Conservation (phyloP, 2,113 vertebrate species). For the Mobula birostris region DNA sequence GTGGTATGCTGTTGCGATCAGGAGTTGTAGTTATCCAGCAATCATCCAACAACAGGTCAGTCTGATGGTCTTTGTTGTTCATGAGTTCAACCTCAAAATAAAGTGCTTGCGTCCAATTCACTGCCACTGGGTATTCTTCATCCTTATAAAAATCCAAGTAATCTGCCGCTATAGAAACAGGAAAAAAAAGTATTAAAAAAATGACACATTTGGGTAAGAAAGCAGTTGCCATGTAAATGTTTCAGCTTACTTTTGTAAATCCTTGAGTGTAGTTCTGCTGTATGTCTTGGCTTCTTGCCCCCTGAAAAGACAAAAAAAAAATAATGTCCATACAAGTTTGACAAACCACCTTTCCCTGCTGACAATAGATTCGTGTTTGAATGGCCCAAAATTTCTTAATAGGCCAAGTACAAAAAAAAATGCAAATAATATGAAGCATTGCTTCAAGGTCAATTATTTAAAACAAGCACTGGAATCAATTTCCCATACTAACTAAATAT, state of each 20-base stretch:
- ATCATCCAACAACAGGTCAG: neutral
- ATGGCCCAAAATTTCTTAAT: neutral
- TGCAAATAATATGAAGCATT: neutral
- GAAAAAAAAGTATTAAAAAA: conserved; percentile 26
- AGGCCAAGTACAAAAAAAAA: neutral
- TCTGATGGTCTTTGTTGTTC: conserved; percentile 44
- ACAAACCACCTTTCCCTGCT: neutral
- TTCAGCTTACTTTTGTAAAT: conserved; percentile 22
- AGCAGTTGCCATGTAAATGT: too few species aligned
- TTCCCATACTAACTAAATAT: too few species aligned
- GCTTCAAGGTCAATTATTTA: neutral
- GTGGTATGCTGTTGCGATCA: neutral
- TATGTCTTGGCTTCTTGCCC: conserved; percentile 37
- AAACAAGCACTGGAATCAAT: too few species aligned
- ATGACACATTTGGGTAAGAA: conserved; percentile 42
- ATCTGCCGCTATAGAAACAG: conserved; percentile 42
- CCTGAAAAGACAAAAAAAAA: neutral
- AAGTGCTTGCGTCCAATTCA: conserved; percentile 49
- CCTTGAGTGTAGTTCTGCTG: conserved; percentile 38
- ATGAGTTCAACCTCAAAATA: conserved; percentile 56
- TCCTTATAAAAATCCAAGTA: conserved; percentile 48
- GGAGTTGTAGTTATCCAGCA: conserved; percentile 3
- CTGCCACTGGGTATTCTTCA: conserved; percentile 50
- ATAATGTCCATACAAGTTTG: neutral
- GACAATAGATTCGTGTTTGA: neutral